Conservation (phyloP, 2,113 vertebrate genomes). For the Cyprinodon variegatus region DNA sequence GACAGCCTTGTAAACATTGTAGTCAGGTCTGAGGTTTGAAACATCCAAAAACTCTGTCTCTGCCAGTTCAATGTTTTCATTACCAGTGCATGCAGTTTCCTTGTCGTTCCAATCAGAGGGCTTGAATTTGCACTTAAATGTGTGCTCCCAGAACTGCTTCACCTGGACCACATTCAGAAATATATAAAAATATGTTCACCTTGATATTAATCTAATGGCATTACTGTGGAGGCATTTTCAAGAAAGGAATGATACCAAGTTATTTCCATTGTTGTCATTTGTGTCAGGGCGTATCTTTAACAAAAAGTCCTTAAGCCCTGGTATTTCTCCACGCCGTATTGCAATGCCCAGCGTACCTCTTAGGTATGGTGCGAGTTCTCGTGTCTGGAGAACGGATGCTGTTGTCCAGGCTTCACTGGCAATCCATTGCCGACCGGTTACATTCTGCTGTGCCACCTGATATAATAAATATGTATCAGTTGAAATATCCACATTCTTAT, state of each 20-base stretch:
- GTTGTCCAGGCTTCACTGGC: constrained; percentile 78
- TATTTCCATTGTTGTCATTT: constrained; percentile 32
- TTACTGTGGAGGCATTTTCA: neutral
- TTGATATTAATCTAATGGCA: too few species aligned
- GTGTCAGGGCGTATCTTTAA: constrained; percentile 47
- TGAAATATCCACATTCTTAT: neutral
- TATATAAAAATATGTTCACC: neutral
- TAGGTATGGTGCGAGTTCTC: constrained; percentile 59
- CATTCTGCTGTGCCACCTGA: constrained; percentile 37
- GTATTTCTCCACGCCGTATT: constrained; percentile 74
- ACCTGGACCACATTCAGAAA: constrained; percentile 10
- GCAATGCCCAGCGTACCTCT: constrained; percentile 78
- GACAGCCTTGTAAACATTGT: constrained; percentile 57
- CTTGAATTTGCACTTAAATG: constrained; percentile 29
- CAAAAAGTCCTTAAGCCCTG: constrained; percentile 67
- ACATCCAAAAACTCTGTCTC: constrained; percentile 60
- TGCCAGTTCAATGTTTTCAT: constrained; percentile 57
- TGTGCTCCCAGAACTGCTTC: constrained; percentile 31
- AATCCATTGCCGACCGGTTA: constrained; percentile 75
- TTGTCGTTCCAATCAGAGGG: constrained; percentile 18
- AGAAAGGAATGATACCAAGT: constrained; percentile 42
- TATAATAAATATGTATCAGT: neutral
- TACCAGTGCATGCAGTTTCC: constrained; percentile 58
- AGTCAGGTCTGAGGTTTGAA: constrained; percentile 58
- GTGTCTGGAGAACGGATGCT: constrained; percentile 51